These are phyloP conservation scores for Tenthredo distinguenda DNA, from an alignment of 2,888 invertebrate species.

Conservation along the genomic window DNA sequence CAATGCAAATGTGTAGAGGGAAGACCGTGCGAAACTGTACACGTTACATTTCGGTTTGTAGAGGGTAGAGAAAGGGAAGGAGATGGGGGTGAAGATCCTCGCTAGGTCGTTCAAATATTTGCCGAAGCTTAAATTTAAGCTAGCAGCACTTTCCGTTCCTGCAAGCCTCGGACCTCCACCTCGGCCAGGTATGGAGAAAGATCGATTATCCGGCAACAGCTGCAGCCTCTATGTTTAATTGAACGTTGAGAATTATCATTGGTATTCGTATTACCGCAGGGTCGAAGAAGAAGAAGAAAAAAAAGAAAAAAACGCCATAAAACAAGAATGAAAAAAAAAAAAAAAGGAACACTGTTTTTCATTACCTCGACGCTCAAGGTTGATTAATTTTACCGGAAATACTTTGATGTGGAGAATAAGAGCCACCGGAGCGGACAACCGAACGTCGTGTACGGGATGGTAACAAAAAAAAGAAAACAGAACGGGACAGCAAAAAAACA, in stretches of 20 bases:
- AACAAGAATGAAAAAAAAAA: neutral
- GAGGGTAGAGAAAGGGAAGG: neutral
- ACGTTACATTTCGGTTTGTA: constrained; percentile 20
- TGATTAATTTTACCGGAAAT: constrained; percentile 36
- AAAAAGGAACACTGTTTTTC: neutral
- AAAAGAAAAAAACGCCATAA: neutral
- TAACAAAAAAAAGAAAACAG: neutral
- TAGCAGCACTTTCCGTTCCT: neutral
- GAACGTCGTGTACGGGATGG: constrained; percentile 6
- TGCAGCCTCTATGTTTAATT: neutral
- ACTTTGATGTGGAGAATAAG: constrained; percentile 36
- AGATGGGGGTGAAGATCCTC: constrained; percentile 4
- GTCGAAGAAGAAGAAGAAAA: neutral
- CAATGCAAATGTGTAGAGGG: constrained; percentile 16
- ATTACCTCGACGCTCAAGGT: constrained; percentile 11
- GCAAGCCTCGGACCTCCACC: neutral
- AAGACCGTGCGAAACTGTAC: constrained; percentile 26
- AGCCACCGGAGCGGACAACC: constrained; percentile 26
- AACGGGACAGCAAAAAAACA: neutral
- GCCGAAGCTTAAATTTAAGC: constrained; percentile 11
- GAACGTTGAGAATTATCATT: neutral
- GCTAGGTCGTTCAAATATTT: constrained; percentile 31
- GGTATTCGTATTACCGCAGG: neutral
- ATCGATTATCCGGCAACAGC: constrained; percentile 16
- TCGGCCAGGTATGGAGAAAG: neutral